A percentile compares a stretch with the other conserved stretches of the same genome.
Conservation (phyloP, 2,797 vertebrate species). For the Malacoraja senta region DNA sequence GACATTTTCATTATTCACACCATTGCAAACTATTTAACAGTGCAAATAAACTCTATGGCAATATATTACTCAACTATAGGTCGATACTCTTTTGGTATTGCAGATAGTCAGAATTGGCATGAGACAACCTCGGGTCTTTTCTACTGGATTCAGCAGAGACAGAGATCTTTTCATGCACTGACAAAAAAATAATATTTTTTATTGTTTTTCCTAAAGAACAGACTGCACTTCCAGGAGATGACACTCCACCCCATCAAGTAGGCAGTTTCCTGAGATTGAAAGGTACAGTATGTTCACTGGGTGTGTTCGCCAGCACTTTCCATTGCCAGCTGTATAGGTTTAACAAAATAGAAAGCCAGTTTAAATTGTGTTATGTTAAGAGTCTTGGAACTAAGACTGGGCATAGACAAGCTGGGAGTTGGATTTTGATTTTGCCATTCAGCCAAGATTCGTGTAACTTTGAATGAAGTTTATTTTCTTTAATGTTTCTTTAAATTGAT, state of each 20-base stretch:
- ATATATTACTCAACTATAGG: neutral
- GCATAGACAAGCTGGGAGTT: neutral
- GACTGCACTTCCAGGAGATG: neutral
- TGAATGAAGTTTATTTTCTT: conserved; percentile 18
- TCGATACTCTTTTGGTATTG: too few species aligned
- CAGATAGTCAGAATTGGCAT: neutral
- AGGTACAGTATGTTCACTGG: neutral
- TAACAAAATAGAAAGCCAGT: neutral
- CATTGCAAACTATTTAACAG: neutral
- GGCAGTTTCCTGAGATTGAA: neutral
- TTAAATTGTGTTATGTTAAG: neutral
- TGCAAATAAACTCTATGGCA: neutral
- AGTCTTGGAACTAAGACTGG: neutral
- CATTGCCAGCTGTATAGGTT: neutral
- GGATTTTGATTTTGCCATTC: neutral
- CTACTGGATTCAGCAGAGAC: neutral
- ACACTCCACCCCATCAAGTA: neutral
- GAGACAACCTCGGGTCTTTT: neutral
- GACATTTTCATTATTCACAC: neutral
- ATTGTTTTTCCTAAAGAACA: conserved; percentile 23
- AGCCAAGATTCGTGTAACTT: too few species aligned
- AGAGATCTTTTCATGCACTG: neutral
- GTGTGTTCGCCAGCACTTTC: neutral
- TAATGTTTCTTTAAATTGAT: neutral
- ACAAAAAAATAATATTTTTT: conserved; percentile 1